Percentiles rank a stretch among this genome's conserved stretches.
These are phyloP conservation scores for Varanus komodoensis DNA, from an alignment of 2,113 vertebrate species.

Conservation along the genomic window DNA sequence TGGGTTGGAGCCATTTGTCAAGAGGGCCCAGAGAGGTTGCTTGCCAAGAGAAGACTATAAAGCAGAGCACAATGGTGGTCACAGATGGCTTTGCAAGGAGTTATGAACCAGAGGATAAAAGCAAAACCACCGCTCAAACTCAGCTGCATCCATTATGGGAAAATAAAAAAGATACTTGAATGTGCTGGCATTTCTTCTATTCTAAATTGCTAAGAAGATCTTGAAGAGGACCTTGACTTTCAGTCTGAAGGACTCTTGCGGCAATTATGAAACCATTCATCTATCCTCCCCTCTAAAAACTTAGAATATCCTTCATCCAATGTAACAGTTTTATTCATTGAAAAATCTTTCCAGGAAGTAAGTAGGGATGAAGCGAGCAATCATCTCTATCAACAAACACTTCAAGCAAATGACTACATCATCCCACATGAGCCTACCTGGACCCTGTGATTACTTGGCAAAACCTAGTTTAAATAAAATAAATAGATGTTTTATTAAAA, in stretches of 20 bases:
- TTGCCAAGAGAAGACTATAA: conserved; percentile 48
- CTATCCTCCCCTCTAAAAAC: neutral
- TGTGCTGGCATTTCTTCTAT: neutral
- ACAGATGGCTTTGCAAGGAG: conserved; percentile 35
- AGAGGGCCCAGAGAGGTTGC: conserved; percentile 22
- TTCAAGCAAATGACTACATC: neutral
- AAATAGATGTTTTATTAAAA: too few species aligned
- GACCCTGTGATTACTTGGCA: neutral
- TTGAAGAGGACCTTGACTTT: conserved; percentile 9
- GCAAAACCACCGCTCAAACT: conserved; percentile 45
- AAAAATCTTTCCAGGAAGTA: neutral
- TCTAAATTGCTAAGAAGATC: conserved; percentile 22
- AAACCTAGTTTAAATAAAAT: neutral
- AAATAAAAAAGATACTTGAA: conserved; percentile 37
- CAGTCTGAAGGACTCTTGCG: neutral
- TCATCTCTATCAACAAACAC: neutral
- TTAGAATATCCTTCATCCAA: neutral
- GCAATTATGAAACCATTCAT: neutral
- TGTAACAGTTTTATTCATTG: neutral
- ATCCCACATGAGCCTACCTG: neutral
- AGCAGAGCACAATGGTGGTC: conserved; percentile 59
- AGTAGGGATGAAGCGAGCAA: neutral
- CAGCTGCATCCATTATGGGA: conserved; percentile 8
- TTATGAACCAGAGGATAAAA: conserved; percentile 50
- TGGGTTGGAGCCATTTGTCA: conserved; percentile 56